phyloP scores from a whole-genome alignment of 1,140 invertebrate species.

The Anadara kagoshimensis region DNA sequence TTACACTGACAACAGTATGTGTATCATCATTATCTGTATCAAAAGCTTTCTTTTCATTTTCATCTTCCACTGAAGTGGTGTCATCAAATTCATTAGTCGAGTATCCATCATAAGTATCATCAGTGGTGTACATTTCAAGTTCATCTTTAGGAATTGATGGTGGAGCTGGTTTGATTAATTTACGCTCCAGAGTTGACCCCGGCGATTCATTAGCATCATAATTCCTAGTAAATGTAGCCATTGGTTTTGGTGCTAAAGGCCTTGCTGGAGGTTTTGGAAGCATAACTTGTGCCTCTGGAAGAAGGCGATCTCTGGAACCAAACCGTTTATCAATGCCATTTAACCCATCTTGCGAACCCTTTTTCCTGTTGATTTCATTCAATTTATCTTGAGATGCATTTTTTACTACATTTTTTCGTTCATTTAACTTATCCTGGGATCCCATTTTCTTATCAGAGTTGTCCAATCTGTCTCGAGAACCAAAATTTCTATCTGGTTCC shows the following conservation, averaged over 20 bases:
- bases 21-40: constrained; percentile 11
- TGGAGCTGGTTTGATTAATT: constrained; percentile 3
- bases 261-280: background rate
- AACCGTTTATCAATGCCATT: too few species aligned
- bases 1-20: background rate
- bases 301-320: too few species aligned
- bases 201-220: constrained; percentile 7
- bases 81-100: constrained; percentile 51
- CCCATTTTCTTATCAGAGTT: constrained; percentile 2
- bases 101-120: constrained; percentile 46
- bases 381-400: too few species aligned
- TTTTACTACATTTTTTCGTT: too few species aligned
- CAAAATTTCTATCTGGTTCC: constrained; percentile 2
- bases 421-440: background rate
- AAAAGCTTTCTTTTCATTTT: constrained; percentile 41
- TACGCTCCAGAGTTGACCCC: constrained; percentile 24
- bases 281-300: background rate
- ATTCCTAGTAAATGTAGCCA: background rate
- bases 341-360: too few species aligned
- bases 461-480: constrained; percentile 11
- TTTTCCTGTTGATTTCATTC: too few species aligned
- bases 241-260: background rate
- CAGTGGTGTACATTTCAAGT: constrained; percentile 37
- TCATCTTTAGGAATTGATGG: constrained; percentile 7
- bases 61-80: constrained; percentile 36